Evolutionary conservation across 2,113 vertebrate genomes (phyloP).

Genomic region (Crotalus helleri): DNA sequence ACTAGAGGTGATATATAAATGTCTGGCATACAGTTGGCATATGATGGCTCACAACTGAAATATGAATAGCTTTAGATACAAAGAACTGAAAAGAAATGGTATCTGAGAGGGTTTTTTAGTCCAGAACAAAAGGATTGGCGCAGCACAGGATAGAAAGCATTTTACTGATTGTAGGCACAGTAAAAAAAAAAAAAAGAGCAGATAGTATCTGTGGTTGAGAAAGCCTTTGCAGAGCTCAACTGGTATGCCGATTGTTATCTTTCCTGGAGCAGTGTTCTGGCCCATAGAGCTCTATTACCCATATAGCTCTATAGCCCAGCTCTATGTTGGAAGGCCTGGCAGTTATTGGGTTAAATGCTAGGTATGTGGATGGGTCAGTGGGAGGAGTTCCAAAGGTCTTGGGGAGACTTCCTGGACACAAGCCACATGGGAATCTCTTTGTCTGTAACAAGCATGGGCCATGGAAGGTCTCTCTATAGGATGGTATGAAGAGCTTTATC

Average conservation of each 20-base stretch:
- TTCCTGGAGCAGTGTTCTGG: no score
- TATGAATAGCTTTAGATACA: not conserved
- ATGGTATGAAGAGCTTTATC: no score
- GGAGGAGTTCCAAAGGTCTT: no score
- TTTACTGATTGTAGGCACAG: not conserved
- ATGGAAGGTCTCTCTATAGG: no score
- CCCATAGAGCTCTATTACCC: no score
- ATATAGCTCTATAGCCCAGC: no score
- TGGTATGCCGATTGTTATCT: not conserved
- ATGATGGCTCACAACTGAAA: not conserved
- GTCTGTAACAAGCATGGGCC: no score
- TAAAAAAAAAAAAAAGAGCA: not conserved
- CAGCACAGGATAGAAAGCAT: not conserved
- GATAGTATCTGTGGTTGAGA: not conserved
- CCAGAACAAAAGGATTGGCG: not conserved
- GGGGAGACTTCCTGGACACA: no score
- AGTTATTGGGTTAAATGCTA: no score
- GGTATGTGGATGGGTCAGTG: no score
- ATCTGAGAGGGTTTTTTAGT: not conserved
- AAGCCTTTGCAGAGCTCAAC: not conserved
- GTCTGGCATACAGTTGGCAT: not conserved
- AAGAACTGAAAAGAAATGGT: not conserved
- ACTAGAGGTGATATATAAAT: not conserved
- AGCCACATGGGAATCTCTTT: no score
- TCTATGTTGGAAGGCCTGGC: no score